A percentile compares a stretch with the other conserved stretches of the same genome.
phyloP scores from a whole-genome alignment of 2,888 invertebrate genomes.

The Horisme vitalbata region DNA sequence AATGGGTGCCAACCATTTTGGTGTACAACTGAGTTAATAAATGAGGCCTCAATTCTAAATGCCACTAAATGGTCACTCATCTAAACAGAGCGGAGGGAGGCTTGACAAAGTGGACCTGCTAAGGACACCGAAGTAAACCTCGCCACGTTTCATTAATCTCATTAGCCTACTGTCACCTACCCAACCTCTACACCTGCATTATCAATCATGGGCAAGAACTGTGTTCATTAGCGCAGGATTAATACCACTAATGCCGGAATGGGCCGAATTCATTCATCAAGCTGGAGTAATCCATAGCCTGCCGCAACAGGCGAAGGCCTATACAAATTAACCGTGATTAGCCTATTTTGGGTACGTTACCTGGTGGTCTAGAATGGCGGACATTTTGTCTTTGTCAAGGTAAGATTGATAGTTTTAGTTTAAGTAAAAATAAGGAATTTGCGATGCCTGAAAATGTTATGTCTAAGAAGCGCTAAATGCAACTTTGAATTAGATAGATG shows the following conservation, averaged over 20 bases:
- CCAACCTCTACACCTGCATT: conserved; percentile 22
- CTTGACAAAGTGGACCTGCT: no score
- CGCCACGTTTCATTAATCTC: background rate
- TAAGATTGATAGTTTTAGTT: background rate
- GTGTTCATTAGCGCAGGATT: conserved; percentile 50
- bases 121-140: no score
- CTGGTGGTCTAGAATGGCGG: background rate
- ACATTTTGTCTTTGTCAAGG: background rate
- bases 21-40: no score
- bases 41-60: no score
- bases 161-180: conserved; percentile 3
- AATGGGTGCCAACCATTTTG: no score
- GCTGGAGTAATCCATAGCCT: conserved; percentile 41
- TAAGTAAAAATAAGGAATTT: conserved; percentile 2
- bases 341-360: background rate
- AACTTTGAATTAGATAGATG: no score
- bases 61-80: no score
- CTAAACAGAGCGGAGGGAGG: no score
- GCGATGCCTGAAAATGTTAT: no score
- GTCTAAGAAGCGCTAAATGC: no score
- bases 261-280: conserved; percentile 48
- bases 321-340: conserved; percentile 12
- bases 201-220: conserved; percentile 38
- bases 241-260: conserved; percentile 39
- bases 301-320: conserved; percentile 7